Evolutionary conservation across 92 coral and sea anemone species (phyloP).

Genomic region (Isaurus tuberculatus): DNA sequence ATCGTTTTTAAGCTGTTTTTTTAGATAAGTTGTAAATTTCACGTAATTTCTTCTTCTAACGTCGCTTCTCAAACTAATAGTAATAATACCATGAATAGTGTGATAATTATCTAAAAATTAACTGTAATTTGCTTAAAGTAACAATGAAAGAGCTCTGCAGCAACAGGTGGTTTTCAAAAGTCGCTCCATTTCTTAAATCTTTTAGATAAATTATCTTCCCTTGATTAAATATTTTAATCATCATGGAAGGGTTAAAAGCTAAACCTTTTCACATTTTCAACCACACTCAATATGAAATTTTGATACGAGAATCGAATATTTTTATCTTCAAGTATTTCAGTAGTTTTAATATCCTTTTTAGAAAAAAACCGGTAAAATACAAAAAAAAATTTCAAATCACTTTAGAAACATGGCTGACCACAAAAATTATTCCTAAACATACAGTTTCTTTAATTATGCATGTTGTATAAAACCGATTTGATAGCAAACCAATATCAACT

Average conservation of each 20-base stretch:
- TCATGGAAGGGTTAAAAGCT: background rate
- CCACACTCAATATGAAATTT: background rate
- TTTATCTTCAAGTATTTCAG: background rate
- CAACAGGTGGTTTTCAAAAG: slow-evolving; percentile 43
- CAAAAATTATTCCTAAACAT: background rate
- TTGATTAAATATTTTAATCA: background rate
- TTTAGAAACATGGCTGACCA: background rate
- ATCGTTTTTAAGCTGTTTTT: background rate
- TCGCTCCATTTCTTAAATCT: background rate
- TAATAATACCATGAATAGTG: background rate
- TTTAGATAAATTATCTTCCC: background rate
- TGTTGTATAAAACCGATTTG: background rate
- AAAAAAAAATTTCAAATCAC: background rate
- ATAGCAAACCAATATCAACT: background rate
- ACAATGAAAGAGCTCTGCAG: background rate
- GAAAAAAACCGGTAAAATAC: background rate
- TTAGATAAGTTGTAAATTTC: background rate
- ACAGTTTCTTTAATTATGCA: background rate
- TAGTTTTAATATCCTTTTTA: background rate
- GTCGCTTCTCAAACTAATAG: slow-evolving; percentile 1
- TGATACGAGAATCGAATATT: background rate
- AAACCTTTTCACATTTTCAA: background rate
- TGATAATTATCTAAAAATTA: background rate
- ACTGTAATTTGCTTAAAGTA: background rate
- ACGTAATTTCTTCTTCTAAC: background rate